Percentiles rank a stretch among this genome's conserved stretches.
Conservation (phyloP, 30 jellyfish, hydroid and myxozoan species). For the Haliclystus octoradiatus region DNA sequence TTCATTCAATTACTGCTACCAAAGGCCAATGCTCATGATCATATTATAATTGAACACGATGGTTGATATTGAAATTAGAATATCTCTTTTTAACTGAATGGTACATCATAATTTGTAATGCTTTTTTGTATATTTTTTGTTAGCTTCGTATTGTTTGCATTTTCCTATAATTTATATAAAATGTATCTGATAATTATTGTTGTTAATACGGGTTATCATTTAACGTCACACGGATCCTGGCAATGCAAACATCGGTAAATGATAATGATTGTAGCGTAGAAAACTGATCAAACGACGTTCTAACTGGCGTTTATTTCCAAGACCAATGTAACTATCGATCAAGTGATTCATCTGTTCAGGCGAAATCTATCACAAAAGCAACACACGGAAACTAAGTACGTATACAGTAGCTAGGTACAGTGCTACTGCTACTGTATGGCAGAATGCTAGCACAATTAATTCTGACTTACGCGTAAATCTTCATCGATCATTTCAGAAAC, state of each 20-base stretch:
- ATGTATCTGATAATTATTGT: neutral
- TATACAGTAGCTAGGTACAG: neutral
- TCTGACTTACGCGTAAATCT: conserved; percentile 42
- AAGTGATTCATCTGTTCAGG: conserved; percentile 41
- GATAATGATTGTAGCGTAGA: conserved; percentile 67
- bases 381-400: no score
- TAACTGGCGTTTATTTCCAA: conserved; percentile 35
- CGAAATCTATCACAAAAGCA: conserved; percentile 52
- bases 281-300: conserved; percentile 59
- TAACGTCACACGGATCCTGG: conserved; percentile 55
- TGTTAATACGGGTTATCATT: neutral
- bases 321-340: conserved; percentile 36
- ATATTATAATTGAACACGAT: no score
- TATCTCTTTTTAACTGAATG: neutral
- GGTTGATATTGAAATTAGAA: no score
- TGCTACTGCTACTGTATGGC: neutral
- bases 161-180: neutral
- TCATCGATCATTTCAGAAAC: conserved; percentile 49
- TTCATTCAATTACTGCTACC: neutral
- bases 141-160: no score
- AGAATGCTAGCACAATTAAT: neutral
- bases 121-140: neutral
- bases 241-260: conserved; percentile 85
- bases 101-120: neutral
- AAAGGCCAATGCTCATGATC: neutral